phyloP scores from a whole-genome alignment of 2,888 invertebrate species.

The Eurytoma californica region DNA sequence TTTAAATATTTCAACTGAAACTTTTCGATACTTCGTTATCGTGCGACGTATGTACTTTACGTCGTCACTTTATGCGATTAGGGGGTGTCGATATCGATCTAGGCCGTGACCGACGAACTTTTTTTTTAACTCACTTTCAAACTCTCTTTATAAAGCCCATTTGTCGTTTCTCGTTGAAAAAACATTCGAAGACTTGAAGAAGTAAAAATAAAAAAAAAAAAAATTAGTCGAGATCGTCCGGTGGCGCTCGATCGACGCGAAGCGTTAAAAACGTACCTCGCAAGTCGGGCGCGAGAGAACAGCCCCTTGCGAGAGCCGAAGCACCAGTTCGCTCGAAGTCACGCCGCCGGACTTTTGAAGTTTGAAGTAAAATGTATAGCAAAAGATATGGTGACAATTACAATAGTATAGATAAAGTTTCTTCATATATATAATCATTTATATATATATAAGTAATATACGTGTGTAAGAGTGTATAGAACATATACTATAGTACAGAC shows the following conservation, averaged over 20 bases:
- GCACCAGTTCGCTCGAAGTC: slow-evolving; percentile 5
- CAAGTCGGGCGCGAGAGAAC: neutral
- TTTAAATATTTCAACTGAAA: no score
- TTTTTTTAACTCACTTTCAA: slow-evolving; percentile 18
- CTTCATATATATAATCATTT: slow-evolving; percentile 31
- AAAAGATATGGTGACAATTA: slow-evolving; percentile 49
- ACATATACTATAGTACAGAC: slow-evolving; percentile 62
- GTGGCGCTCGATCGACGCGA: slow-evolving; percentile 1
- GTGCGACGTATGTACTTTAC: no score
- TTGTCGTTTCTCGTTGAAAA: slow-evolving; percentile 40
- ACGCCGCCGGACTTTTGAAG: slow-evolving; percentile 31
- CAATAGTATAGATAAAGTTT: slow-evolving; percentile 47
- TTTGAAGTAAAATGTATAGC: slow-evolving; percentile 36
- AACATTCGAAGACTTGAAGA: slow-evolving; percentile 42
- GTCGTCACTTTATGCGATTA: neutral
- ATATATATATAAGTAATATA: slow-evolving; percentile 44
- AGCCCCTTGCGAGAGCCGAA: neutral
- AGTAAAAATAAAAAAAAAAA: neutral
- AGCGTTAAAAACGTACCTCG: neutral
- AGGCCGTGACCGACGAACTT: slow-evolving; percentile 35
- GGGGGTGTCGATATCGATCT: slow-evolving; percentile 18
- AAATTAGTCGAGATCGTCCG: slow-evolving; percentile 20
- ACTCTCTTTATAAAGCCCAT: slow-evolving; percentile 5
- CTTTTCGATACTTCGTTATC: no score
- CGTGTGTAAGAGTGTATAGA: slow-evolving; percentile 60